phyloP scores from a whole-genome alignment of 2,797 vertebrate genomes.

The Xerus rutilus region DNA sequence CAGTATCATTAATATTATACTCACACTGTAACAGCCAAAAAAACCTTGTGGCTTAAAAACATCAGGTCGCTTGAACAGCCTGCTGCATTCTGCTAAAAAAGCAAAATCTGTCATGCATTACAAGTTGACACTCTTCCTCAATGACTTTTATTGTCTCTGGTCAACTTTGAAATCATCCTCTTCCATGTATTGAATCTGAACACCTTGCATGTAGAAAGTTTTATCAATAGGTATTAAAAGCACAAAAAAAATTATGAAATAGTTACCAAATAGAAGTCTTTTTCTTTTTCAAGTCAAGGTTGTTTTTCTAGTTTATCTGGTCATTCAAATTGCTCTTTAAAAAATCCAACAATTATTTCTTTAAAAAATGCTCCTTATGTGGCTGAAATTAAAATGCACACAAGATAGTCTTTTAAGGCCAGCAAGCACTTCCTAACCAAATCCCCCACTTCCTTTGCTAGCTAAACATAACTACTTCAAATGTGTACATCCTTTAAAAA shows the following conservation, averaged over 20 bases:
- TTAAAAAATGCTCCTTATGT: constrained; percentile 75
- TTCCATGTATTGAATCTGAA: constrained; percentile 69
- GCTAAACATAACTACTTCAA: constrained; percentile 83
- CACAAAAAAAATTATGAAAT: not conserved
- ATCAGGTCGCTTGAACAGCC: constrained; percentile 59
- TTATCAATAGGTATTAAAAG: constrained; percentile 35
- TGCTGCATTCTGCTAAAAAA: constrained; percentile 73
- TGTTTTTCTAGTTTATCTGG: constrained; percentile 79
- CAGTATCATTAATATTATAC: constrained; percentile 77
- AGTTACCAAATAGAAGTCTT: constrained; percentile 65
- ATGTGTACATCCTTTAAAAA: constrained; percentile 77
- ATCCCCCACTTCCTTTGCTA: constrained; percentile 84
- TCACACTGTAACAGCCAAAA: constrained; percentile 62
- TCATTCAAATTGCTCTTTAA: constrained; percentile 39
- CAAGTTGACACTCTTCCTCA: constrained; percentile 64
- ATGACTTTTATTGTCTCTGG: constrained; percentile 67
- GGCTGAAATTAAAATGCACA: constrained; percentile 70
- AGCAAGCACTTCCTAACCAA: constrained; percentile 84
- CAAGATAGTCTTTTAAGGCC: constrained; percentile 75
- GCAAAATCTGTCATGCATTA: constrained; percentile 73
- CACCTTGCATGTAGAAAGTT: constrained; percentile 50
- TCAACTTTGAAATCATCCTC: constrained; percentile 76
- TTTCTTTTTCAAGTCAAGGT: constrained; percentile 58
- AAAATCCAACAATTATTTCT: constrained; percentile 58
- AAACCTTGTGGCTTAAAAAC: constrained; percentile 78